Evolutionary conservation across 2,888 invertebrate species (phyloP), one percentile per base, ranked within the genome.

Genomic region (Drosophila stalkeri): DNA sequence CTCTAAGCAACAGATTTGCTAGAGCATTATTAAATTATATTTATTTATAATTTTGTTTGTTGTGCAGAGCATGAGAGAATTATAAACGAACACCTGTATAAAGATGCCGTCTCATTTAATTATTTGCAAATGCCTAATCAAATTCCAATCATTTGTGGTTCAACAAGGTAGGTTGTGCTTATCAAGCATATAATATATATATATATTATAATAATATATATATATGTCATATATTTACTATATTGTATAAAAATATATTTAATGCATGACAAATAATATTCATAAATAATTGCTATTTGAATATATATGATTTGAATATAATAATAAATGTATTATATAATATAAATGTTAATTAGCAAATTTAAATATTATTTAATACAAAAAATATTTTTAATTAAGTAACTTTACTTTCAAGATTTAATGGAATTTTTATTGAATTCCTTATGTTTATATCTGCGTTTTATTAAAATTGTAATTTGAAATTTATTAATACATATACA

Each of bases 81-180:
- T 37, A 20, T 46, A n/a, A 39, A 31, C 14, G 6, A 62, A 47
- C 65, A 64, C 51, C 65, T 66, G 65, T 65, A 37, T 52, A 12
- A 51, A 43, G 41, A 41, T 43, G 39, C 8, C 47, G 47, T 31
- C 39, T 46, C 18, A 61, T 39, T 47, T 9, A 31, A 33, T 57
- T 57, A 35, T 7, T 33, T 23, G 20, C 23, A 35, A 46, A 23
- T n/a, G 33, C 12, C 44, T 35, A 35, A 23, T 54, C 16, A 46
- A 43, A 56, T 43, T 41, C 55, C 7, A 27, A 31, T 23, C 41
- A n/a, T 27, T 39, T 55, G 54, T 23, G 37, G 31, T 51, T 35
- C 33, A 51, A 9, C 33, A 37, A 23, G 37, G 14, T 9, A 37
- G 16, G 11, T 14, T 14, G 8, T 35, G 35, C 51, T 51, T 35